A percentile compares a stretch with the other conserved stretches of the same genome.
Evolutionary conservation across 2,797 vertebrate genomes (phyloP).

Genomic region (Neosilurus hyrtlii): DNA sequence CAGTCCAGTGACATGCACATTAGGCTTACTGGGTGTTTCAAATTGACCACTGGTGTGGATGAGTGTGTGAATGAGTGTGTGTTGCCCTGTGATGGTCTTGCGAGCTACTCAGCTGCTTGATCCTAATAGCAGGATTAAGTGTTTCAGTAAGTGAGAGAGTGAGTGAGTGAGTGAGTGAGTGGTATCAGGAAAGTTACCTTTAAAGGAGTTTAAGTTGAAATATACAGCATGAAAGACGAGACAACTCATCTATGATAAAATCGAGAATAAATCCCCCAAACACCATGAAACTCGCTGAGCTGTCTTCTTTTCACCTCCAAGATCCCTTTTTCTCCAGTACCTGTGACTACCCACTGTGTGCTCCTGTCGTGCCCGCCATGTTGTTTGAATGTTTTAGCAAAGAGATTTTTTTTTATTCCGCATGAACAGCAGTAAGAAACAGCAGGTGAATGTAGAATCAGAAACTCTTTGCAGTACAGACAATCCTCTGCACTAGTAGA

Average conservation of each 20-base stretch:
- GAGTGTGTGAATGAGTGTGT: no score
- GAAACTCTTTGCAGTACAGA: background rate
- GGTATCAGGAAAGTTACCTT: background rate
- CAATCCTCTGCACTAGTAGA: background rate
- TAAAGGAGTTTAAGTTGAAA: background rate
- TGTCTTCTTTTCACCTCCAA: background rate
- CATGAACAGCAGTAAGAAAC: background rate
- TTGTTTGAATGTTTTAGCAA: background rate
- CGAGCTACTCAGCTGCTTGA: no score
- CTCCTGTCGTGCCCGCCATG: background rate
- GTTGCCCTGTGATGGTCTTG: no score
- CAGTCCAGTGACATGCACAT: no score
- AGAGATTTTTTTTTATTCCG: background rate
- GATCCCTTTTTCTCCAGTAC: background rate
- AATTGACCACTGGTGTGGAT: no score
- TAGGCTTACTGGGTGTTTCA: no score
- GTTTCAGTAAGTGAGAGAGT: no score
- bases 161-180: no score
- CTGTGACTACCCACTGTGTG: background rate
- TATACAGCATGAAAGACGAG: background rate
- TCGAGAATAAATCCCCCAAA: background rate
- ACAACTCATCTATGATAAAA: background rate
- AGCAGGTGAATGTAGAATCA: background rate
- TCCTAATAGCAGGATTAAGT: no score
- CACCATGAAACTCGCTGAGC: background rate